Evolutionary conservation across 2,113 vertebrate genomes (phyloP), one percentile per base, ranked within the genome.

Genomic region (Struthio camelus): DNA sequence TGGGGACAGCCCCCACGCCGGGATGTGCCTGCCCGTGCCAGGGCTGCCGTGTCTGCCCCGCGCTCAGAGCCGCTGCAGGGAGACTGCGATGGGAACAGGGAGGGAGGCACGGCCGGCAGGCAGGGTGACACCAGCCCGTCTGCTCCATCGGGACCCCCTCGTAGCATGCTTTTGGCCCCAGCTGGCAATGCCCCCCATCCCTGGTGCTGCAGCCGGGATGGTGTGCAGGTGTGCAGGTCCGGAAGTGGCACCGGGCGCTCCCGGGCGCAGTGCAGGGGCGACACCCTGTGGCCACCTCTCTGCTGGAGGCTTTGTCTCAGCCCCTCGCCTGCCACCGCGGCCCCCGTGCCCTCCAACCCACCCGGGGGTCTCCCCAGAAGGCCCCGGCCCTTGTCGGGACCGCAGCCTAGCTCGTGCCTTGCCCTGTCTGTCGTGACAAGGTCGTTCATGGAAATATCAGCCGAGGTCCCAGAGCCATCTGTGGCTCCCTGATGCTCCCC

Each of bases 241-340:
- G 2, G 12, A 11, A 23, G 22, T 0, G 32, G 24, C 85, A 17
- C 24, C 0, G 4, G 50, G 32, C 3, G 48, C 62, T 73, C 32
- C 12, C 10, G 11, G 50, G 9, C 11, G 3, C 4, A 18, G 80
- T 53, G 79, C 93, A 88, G 59, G 4, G 56, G 85, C 75, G 96
- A 97, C 96, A 95, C 77, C 96, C 50, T 30, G 92, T 59, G 96
- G 96, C 50, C 87, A 54, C 30, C 34, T 7, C 20, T 38, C 32
- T 42, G 14, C 16, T 34, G 18, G 23, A 10, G 19, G 10, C 4
- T 42, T 67, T 28, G 24, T 17, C 3, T 6, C 0, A 1, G 38
- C 16, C 22, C 16, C 34, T 69, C 2, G 9, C 13, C 3, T 3
- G 5, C 15, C 18, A 30, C 13, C 7, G 3, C 24, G 19, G 14